These are phyloP conservation scores for Ashinkailepas kermadecensis DNA, from an alignment of 2,888 invertebrate species.

Conservation along the genomic window DNA sequence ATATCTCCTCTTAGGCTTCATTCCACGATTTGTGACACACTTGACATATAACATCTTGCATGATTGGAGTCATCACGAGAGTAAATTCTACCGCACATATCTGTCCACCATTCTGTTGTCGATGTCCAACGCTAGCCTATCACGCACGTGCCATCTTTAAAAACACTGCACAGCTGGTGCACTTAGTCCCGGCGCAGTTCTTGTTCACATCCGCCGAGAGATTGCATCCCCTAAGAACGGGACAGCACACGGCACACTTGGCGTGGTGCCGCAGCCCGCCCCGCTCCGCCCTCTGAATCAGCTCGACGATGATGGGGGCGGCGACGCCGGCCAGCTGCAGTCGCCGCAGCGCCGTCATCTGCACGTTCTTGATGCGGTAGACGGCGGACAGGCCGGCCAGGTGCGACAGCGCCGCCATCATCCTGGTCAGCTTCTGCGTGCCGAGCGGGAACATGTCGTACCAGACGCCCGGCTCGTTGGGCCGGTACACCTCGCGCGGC, in stretches of 20 bases:
- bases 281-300: neutral
- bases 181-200: no score
- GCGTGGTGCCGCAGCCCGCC: neutral
- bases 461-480: neutral
- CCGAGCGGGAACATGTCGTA: constrained; percentile 12
- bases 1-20: no score
- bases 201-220: no score
- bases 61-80: no score
- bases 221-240: no score
- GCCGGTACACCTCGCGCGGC: neutral
- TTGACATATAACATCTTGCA: no score
- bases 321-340: neutral
- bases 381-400: neutral
- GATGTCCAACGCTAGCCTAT: no score
- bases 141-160: no score
- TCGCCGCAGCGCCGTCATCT: neutral
- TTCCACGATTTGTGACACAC: no score
- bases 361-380: neutral
- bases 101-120: no score
- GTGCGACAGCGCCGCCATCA: neutral
- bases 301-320: neutral
- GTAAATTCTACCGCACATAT: no score
- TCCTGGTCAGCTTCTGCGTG: neutral
- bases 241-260: neutral
- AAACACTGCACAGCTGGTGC: no score